Conservation (phyloP, 2,797 vertebrate genomes). For the Helarctos malayanus region DNA sequence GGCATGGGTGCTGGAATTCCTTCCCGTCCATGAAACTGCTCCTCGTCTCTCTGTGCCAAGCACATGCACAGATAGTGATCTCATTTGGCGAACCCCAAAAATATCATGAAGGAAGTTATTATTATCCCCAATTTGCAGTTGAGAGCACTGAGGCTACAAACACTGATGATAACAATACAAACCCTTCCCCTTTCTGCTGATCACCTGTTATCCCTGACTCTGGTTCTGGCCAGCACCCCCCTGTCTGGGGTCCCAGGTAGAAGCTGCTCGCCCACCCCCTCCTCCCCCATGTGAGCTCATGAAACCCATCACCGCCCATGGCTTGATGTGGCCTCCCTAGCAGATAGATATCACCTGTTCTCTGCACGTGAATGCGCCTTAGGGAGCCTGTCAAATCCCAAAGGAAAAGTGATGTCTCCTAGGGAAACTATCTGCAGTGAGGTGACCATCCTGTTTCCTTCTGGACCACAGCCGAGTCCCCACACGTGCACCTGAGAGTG, state of each 20-base stretch:
- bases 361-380: not conserved
- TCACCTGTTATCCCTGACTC: not conserved
- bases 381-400: not conserved
- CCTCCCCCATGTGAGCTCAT: not conserved
- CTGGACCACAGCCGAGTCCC: not conserved
- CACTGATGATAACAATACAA: not conserved
- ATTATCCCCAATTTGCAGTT: not conserved
- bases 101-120: not conserved
- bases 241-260: not conserved
- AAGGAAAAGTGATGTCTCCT: not conserved
- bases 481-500: not conserved
- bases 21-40: not conserved
- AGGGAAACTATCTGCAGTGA: not conserved
- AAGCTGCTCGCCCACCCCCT: not conserved
- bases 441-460: not conserved
- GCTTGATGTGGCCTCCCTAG: not conserved
- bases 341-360: not conserved
- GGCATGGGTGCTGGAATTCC: not conserved
- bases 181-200: not conserved
- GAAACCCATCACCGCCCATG: accelerated
- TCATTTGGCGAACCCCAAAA: not conserved
- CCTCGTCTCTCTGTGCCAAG: not conserved
- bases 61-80: not conserved
- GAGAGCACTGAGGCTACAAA: not conserved
- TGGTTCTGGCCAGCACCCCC: not conserved